Evolutionary conservation across 2,888 invertebrate species (phyloP).

Genomic region (Ellobium chinense): DNA sequence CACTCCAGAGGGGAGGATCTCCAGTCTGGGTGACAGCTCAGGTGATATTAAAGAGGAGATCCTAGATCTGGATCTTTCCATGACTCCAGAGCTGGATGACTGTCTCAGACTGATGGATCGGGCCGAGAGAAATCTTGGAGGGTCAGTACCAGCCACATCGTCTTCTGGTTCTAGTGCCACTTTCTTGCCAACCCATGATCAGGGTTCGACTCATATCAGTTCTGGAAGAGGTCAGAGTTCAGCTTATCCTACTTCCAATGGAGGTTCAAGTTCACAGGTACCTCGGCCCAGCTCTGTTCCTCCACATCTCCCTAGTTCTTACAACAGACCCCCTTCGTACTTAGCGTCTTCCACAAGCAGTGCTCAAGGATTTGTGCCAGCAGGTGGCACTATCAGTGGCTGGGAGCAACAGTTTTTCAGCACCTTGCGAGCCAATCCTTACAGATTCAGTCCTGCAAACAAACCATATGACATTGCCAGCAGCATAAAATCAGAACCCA

Average conservation of each 20-base stretch:
- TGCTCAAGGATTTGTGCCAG: background rate
- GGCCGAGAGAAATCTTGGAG: constrained; percentile 66
- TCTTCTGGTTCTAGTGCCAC: background rate
- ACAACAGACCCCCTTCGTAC: background rate
- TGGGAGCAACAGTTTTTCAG: constrained; percentile 51
- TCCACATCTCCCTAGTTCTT: background rate
- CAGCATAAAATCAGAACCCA: background rate
- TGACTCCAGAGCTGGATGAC: constrained; percentile 75
- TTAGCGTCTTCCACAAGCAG: background rate
- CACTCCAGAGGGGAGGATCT: constrained; percentile 4
- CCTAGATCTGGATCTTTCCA: constrained; percentile 62
- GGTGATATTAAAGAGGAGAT: constrained; percentile 64
- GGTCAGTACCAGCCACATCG: background rate
- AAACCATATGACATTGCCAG: background rate
- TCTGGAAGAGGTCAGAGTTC: background rate
- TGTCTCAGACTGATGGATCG: constrained; percentile 74
- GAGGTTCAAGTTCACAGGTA: background rate
- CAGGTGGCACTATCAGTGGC: background rate
- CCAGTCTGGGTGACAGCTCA: constrained; percentile 49
- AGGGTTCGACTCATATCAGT: background rate
- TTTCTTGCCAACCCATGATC: background rate
- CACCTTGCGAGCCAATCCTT: constrained; percentile 41
- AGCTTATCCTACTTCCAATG: background rate
- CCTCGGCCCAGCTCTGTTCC: background rate
- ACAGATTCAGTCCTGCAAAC: background rate